Percentiles rank a stretch among this genome's conserved stretches.
Conservation (phyloP, 1,140 invertebrate genomes). For the Aradophagus sp. region DNA sequence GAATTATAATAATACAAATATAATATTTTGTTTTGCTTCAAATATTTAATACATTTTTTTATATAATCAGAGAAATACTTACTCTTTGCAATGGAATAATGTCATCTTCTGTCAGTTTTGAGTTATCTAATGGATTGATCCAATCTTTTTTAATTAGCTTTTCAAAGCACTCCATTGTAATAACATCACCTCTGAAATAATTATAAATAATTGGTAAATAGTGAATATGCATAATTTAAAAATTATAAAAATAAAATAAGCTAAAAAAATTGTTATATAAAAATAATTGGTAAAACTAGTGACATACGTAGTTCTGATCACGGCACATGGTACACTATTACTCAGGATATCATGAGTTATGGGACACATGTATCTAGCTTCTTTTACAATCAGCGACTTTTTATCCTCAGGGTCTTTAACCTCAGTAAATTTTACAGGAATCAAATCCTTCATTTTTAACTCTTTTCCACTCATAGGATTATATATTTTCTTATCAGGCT, state of each 20-base stretch:
- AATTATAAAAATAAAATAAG: no score
- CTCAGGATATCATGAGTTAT: constrained; percentile 96
- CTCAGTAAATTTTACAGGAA: constrained; percentile 94
- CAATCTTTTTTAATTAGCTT: constrained; percentile 98
- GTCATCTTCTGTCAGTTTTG: constrained; percentile 92
- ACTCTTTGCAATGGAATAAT: constrained; percentile 94
- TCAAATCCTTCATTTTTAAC: constrained; percentile 93
- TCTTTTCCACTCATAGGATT: constrained; percentile 95
- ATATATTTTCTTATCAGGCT: constrained; percentile 93
- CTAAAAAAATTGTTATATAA: no score
- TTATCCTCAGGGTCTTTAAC: constrained; percentile 90
- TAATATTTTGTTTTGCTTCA: constrained; percentile 3
- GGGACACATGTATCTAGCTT: constrained; percentile 97
- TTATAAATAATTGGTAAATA: constrained; percentile 3
- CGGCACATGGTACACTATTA: constrained; percentile 94
- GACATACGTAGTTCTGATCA: constrained; percentile 91
- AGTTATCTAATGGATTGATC: constrained; percentile 94
- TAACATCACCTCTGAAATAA: constrained; percentile 90
- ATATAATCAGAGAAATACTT: constrained; percentile 55
- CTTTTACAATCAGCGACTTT: constrained; percentile 85
- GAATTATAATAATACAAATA: neutral
- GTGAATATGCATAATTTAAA: constrained; percentile 1
- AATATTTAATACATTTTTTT: constrained; percentile 23
- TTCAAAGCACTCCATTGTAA: constrained; percentile 97
- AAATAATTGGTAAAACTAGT: no score